These are phyloP conservation scores for Euzetes globulus DNA, from an alignment of 2,888 invertebrate genomes.

Conservation along the genomic window DNA sequence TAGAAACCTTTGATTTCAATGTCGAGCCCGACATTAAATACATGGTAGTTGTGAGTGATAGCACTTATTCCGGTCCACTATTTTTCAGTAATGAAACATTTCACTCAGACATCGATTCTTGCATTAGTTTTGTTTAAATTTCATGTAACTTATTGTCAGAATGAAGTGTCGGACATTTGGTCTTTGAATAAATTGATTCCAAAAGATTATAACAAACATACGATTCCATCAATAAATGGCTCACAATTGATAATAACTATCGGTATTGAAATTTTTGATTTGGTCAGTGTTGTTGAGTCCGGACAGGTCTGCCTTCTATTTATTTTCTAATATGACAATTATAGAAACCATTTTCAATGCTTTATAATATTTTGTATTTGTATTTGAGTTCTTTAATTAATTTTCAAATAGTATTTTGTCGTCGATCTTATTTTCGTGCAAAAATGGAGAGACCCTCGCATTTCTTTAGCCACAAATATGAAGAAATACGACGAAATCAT, in stretches of 20 bases:
- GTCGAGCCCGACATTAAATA: background rate
- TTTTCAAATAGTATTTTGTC: background rate
- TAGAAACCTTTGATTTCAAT: constrained; percentile 1
- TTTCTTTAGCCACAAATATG: background rate
- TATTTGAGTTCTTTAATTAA: background rate
- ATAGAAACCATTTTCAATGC: too few relatives aligned
- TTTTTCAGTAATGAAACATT: background rate
- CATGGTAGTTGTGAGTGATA: background rate
- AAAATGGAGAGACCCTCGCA: constrained; percentile 5
- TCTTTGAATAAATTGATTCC: constrained; percentile 26
- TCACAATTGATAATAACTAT: background rate
- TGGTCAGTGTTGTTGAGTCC: constrained; percentile 22
- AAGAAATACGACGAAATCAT: background rate
- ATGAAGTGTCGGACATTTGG: background rate
- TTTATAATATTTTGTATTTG: background rate
- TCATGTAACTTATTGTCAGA: background rate
- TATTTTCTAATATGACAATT: too few relatives aligned
- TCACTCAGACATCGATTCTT: background rate
- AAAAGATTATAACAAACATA: constrained; percentile 9
- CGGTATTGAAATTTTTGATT: constrained; percentile 10
- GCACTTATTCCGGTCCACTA: background rate
- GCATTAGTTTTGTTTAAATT: background rate
- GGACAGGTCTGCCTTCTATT: constrained; percentile 3
- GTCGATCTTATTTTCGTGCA: background rate
- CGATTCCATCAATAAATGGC: background rate